Base-by-base conservation (phyloP, 2,797 vertebrate genomes). In the Acestrorhynchus altus region DNA sequence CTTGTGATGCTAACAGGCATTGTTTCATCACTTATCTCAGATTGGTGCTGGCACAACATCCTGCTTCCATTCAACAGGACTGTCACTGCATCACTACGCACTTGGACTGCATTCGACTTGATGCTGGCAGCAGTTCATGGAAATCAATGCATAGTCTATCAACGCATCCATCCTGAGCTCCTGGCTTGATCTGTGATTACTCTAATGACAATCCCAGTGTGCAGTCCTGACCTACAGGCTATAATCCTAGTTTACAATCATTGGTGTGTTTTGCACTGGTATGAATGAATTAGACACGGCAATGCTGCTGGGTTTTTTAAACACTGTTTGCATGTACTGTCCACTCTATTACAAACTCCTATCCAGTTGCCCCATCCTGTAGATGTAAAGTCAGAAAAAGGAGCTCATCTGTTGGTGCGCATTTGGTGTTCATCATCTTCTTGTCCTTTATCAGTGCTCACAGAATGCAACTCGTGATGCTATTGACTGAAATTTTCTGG, bases 101-200 rank as follows among this genome's bases (percentile, higher is more conserved):
- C 63, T 66, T 68, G 57, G 20, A 13, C 39, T 15, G 11, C 46
- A 69, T 60, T 77, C 22, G 52, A 39, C 69, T 16, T 3, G 1
- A 20, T 69, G 61, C 8, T 31, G 76, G 51, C 31, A 39, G 31
- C 35, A 39, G 18, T 67, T 67, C 20, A 46, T 26, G 12, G 6
- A 73, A 35, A 54, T 22, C n/a, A 22, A 8, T 54, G 51, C 9
- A 9, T 22, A 54, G 51, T 54, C 51, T 54, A 10, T 22, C 20
- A 69, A 69, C 6, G 47, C 46, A 12, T 44, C 56, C 12, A 24
- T 59, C 22, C 31, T 59, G 56, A 59, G 16, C 24, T 24, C 12
- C 8, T 57, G 49, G 18, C 9, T 22, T 10, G 51, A 54, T 54
- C 20, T 22, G 20, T 54, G 51, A 54, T n/a, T 54, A 8, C 51